Base-by-base conservation (phyloP, 2,888 invertebrate genomes). In the Portevinia maculata region DNA sequence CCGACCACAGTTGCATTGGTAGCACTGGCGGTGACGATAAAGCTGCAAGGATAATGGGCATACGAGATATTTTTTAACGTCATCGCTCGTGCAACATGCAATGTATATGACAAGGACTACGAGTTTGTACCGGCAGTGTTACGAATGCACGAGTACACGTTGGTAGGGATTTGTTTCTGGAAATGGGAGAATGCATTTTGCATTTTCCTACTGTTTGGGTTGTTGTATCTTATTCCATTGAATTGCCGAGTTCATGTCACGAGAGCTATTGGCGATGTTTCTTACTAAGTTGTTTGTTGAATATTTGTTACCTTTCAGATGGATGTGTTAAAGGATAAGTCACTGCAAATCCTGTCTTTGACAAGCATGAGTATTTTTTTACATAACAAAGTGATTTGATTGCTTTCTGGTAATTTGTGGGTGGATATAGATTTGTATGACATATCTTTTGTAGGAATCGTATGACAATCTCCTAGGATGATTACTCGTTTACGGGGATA, bases 31-130 rank as follows among this genome's bases (percentile, higher is more conserved):
- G 34, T 52, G 46, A 37, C 59, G 67, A 57, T 67, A 53, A 60
- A 64, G 24, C 48, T 41, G 17, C n/a, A 76, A 67, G 60, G 60
- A 78, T 67, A 83, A 65, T 53, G 70, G 65, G 41, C n/a, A 69
- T 57, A 13, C 32, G 15, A 50, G 34, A 39, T 21, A 6, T 53
- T 53, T 76, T 53, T 48, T 32, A 32, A 1, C 5, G 8, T 55
- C 8, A 30, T 34, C 19, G 30, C 44, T 44, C 24, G 9, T 65
- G 50, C 34, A 50, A 37, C 65, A 74, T 74, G 73, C 55, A 64
- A 52, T 70, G 32, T 7, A 28, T 28, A 15, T 32, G n/a, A 24
- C 24, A 24, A 24, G 3, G 2, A 24, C 24, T 2, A 24, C 24
- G 24, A 24, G 5, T 24, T 24, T 24, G 24, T 24, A 24, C 24